Conservation (phyloP, 2,113 vertebrate species). For the Cairina moschata region DNA sequence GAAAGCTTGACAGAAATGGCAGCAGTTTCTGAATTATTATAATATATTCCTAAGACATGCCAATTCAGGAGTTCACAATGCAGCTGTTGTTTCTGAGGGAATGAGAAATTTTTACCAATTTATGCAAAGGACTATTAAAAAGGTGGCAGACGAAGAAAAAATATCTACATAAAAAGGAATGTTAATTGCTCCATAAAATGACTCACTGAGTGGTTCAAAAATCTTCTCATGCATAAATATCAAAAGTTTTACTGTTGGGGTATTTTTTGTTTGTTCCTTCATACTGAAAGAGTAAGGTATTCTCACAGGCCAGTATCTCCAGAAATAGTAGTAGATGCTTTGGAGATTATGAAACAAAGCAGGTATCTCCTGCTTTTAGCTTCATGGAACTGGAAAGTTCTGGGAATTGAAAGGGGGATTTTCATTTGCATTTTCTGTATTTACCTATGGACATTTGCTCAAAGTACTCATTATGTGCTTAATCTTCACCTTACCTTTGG, state of each 20-base stretch:
- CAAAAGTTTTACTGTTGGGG: slow-evolving; percentile 55
- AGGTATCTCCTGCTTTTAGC: background rate
- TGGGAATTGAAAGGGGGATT: background rate
- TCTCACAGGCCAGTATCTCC: slow-evolving; percentile 13
- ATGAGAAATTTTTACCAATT: slow-evolving; percentile 66
- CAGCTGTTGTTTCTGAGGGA: slow-evolving; percentile 69
- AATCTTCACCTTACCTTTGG: background rate
- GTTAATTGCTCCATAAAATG: slow-evolving; percentile 66
- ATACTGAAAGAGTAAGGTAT: background rate
- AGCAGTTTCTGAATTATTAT: slow-evolving; percentile 60
- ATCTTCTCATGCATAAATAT: slow-evolving; percentile 64
- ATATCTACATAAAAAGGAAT: slow-evolving; percentile 63
- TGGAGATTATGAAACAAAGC: slow-evolving; percentile 26
- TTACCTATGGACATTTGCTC: background rate
- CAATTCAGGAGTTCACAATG: slow-evolving; percentile 71
- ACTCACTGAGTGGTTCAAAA: slow-evolving; percentile 60
- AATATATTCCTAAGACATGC: slow-evolving; percentile 65
- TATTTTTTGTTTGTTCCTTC: slow-evolving; percentile 51
- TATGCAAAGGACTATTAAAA: slow-evolving; percentile 62
- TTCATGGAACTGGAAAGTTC: background rate
- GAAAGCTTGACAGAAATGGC: slow-evolving; percentile 63
- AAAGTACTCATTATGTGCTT: background rate
- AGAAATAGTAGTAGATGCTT: slow-evolving; percentile 7
- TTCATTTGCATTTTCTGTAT: background rate
- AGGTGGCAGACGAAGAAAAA: slow-evolving; percentile 62